phyloP scores from a whole-genome alignment of 2,113 vertebrate species.

The Clinocottus analis region DNA sequence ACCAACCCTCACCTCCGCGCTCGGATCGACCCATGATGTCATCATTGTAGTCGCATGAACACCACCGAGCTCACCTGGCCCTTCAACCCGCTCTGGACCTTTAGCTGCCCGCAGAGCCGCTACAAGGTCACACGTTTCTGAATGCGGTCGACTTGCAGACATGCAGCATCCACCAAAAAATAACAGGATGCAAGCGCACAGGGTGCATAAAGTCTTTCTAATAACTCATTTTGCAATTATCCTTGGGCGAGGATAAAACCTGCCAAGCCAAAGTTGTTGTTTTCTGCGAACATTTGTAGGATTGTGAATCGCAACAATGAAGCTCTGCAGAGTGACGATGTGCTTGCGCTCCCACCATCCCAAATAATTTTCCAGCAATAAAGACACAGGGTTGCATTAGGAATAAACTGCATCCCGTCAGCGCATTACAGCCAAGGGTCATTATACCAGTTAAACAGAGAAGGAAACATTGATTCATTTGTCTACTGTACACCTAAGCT shows the following conservation, averaged over 20 bases:
- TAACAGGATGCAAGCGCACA: too few species aligned
- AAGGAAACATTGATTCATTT: not conserved
- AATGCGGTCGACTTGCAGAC: too few species aligned
- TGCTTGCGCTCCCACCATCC: not conserved
- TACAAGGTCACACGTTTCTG: too few species aligned
- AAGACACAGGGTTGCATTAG: not conserved
- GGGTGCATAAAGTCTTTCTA: too few species aligned
- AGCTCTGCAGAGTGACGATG: not conserved
- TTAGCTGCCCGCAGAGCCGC: too few species aligned
- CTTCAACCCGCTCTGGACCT: conserved; percentile 78
- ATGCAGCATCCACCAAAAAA: too few species aligned
- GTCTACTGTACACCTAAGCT: not conserved
- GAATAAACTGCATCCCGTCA: not conserved
- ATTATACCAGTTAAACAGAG: not conserved
- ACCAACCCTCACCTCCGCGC: too few species aligned
- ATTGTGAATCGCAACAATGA: not conserved
- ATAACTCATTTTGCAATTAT: too few species aligned
- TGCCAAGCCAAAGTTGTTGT: not conserved
- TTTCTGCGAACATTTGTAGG: not conserved
- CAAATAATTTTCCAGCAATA: not conserved
- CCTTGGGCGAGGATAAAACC: too few species aligned
- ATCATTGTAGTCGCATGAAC: conserved; percentile 82
- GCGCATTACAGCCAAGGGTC: not conserved
- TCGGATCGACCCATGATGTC: conserved; percentile 88
- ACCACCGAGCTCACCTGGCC: conserved; percentile 88